Conservation (phyloP, 92 coral and sea anemone genomes). For the Isaurus tuberculatus region DNA sequence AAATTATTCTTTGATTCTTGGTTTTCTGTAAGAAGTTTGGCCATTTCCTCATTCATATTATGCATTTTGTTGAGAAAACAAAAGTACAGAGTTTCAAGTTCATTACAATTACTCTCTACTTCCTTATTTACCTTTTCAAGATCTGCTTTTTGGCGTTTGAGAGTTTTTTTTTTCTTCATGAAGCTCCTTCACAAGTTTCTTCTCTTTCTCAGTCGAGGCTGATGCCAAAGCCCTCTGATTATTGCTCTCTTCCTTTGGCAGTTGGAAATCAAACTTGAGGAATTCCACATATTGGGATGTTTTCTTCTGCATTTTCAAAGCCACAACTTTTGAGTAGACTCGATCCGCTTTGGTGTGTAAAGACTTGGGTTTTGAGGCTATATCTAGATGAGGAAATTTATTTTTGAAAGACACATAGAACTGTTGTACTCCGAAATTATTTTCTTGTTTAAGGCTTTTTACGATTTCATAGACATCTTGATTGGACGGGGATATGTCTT, state of each 20-base stretch:
- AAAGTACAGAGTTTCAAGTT: slow-evolving; percentile 1
- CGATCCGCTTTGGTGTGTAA: slow-evolving; percentile 26
- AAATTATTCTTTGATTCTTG: not conserved
- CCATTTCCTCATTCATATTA: not conserved
- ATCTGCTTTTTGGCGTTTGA: not conserved
- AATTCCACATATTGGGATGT: not conserved
- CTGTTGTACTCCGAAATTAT: slow-evolving; percentile 13
- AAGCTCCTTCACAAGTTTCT: slow-evolving; percentile 1
- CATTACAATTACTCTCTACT: too few relatives aligned
- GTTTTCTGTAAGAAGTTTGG: not conserved
- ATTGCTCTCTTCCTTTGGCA: slow-evolving; percentile 23
- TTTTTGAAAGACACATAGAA: slow-evolving; percentile 11
- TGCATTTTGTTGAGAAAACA: not conserved
- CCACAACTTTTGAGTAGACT: not conserved
- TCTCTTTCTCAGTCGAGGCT: not conserved
- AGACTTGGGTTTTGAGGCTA: slow-evolving; percentile 4
- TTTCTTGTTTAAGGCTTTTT: slow-evolving; percentile 12
- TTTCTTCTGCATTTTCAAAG: not conserved
- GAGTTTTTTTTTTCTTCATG: not conserved
- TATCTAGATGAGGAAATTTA: slow-evolving; percentile 7
- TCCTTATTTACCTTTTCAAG: slow-evolving; percentile 7
- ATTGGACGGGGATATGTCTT: not conserved
- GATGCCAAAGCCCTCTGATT: slow-evolving; percentile 9
- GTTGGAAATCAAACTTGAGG: not conserved
- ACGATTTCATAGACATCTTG: not conserved